Base-by-base conservation (phyloP, 2,797 vertebrate genomes). In the Coranthus polyacanthus region DNA sequence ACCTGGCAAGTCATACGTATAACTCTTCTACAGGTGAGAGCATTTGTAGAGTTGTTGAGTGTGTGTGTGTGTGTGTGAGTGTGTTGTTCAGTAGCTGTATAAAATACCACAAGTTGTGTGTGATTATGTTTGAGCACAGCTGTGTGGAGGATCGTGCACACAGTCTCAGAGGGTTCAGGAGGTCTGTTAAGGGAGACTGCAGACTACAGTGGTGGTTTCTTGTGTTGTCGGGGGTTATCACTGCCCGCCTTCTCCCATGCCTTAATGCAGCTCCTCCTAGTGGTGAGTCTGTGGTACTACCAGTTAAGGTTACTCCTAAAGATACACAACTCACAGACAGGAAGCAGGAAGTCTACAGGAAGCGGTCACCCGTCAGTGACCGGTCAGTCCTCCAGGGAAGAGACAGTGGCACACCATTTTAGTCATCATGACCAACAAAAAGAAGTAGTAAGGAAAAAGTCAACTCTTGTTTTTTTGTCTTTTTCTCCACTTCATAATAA, bases 401-500 rank as follows among this genome's bases (percentile, higher is more conserved):
- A 84, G 75, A 86, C 79, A 81, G 83, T 86, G 81, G 84, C 83
- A 78, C 82, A 84, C 83, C 82, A 71, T 78, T 78, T 58, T 83
- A 83, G 86, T 88, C 88, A 82, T 90, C 74, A 75, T 76, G 71
- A 86, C 82, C 80, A 84, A 88, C 75, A 18, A 88, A 88, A 82
- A 83, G 68, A 86, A 87, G 81, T 66, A 84, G 82, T 44, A 75
- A 83, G 83, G 87, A 89, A 88, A 89, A 86, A 88, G 95, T 96
- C 94, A 91, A 88, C 91, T 92, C 80, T 41, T 74, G 50, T 88
- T 95, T 93, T 85, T 90, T 84, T 92, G 94, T 96, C 86, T 89
- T 96, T 96, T 92, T 88, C 94, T 94, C 88, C 88, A 88, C 92
- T 94, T 94, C 89, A 94, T 98, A 96, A 98, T 98, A 98, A 99